Evolutionary conservation across 2,797 vertebrate genomes (phyloP), one percentile per base, ranked within the genome.

Genomic region (Hirundo rustica): DNA sequence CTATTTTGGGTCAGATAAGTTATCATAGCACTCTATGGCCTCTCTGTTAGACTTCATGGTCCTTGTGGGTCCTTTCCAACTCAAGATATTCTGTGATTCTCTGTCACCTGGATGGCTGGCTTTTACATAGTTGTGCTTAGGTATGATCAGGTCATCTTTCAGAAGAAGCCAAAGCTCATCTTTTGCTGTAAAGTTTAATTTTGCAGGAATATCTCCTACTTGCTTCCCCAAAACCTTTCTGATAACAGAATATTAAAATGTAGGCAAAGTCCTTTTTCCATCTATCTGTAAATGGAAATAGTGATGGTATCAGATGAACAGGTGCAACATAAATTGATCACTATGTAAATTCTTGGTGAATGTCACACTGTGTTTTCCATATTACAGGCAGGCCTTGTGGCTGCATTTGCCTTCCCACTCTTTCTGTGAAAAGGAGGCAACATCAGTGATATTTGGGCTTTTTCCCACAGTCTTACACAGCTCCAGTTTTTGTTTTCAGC

Each of bases 321-420:
- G 9, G 12, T 53, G 40, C 50, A n/a, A 61, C 36, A 32, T 66
- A 58, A 92, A 60, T 40, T 3, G 7, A 54, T 62, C 29, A 6
- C 51, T 92, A 72, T 89, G 82, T 61, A 96, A 97, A 90, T 96
- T 86, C 26, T 85, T 45, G 50, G 18, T 60, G 71, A 94, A 77
- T 7, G 7, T 89, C 75, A 84, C 1, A 0, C 32, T 80, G 32
- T 48, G 55, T 91, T 95, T 96, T 74, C 72, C 51, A 44, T 42
- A 61, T 91, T 81, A 85, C 70, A 66, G 64, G 29, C 45, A 66
- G 62, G 54, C 16, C 20, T 82, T 89, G 84, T 88, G 92, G 70
- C 61, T 92, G 42, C 36, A 81, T 96, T 96, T 96, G 73, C 79
- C 48, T 93, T 91, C 61, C 76, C 40, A 57, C 78, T 83, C 67